Percentiles rank a stretch among this genome's conserved stretches.
Conservation (phyloP, 2,113 vertebrate genomes). For the Pelmatolapia mariae region DNA sequence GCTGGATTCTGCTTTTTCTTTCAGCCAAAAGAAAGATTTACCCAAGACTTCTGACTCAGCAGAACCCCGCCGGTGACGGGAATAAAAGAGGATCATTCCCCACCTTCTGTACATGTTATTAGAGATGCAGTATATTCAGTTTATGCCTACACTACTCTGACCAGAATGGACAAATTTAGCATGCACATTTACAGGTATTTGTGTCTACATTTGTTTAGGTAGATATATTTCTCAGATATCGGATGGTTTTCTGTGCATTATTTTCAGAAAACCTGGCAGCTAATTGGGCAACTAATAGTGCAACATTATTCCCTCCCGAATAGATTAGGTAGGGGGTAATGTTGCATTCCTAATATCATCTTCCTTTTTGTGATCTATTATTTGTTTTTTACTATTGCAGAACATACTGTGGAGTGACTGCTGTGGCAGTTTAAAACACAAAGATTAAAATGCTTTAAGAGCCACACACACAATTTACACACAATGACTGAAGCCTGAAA, state of each 20-base stretch:
- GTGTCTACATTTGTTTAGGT: background rate
- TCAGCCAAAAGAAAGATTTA: conserved; percentile 7
- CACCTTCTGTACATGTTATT: background rate
- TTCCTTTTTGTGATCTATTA: background rate
- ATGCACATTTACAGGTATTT: background rate
- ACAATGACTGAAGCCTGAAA: background rate
- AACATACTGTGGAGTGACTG: background rate
- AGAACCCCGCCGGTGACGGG: background rate
- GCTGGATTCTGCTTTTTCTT: background rate
- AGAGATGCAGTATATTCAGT: background rate
- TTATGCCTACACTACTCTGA: background rate
- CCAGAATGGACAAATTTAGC: background rate
- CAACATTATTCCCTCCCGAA: background rate
- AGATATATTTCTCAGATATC: background rate
- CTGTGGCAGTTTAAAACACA: background rate
- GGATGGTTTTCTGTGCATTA: background rate
- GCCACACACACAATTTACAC: background rate
- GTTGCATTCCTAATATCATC: background rate
- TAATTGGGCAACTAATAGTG: background rate
- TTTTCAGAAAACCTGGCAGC: background rate
- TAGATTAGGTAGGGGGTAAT: background rate
- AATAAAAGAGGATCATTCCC: conserved; percentile 23
- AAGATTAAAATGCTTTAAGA: background rate
- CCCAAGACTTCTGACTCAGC: conserved; percentile 44
- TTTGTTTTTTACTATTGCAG: background rate